Percentiles rank a stretch among this genome's conserved stretches.
Evolutionary conservation across 2,113 vertebrate species (phyloP).

Genomic region (Micronycteris hirsuta): DNA sequence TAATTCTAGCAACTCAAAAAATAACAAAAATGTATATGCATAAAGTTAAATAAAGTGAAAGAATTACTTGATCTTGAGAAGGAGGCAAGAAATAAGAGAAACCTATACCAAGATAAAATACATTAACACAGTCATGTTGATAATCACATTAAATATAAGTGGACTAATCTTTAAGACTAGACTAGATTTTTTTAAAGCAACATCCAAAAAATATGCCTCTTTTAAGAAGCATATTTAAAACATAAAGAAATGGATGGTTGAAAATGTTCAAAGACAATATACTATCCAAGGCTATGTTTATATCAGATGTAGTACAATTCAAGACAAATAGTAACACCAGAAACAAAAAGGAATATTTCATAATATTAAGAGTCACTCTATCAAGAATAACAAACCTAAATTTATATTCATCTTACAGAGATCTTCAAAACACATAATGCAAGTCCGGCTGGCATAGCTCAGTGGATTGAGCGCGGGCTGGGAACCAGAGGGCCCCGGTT

Average conservation of each 20-base stretch:
- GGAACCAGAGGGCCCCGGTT: too few relatives aligned
- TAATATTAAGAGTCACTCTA: not conserved
- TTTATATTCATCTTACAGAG: not conserved
- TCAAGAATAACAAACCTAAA: not conserved
- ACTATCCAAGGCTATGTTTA: not conserved
- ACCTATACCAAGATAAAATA: not conserved
- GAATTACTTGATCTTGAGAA: not conserved
- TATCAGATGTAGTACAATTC: not conserved
- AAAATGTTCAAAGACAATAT: not conserved
- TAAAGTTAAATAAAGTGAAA: not conserved
- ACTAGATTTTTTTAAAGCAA: not conserved
- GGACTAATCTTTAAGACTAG: not conserved
- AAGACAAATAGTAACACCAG: not conserved
- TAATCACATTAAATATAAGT: not conserved
- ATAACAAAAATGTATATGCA: not conserved
- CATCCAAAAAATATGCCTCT: not conserved
- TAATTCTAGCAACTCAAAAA: not conserved
- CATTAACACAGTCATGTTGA: not conserved
- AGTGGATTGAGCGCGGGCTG: too few relatives aligned
- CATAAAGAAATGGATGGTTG: not conserved
- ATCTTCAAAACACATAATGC: not conserved
- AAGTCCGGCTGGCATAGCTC: too few relatives aligned
- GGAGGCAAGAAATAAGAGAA: not conserved
- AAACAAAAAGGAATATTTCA: not conserved
- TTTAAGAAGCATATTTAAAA: not conserved